These are phyloP conservation scores for Malurus alboscapulatus DNA, from an alignment of 2,113 vertebrate genomes.

Conservation along the genomic window DNA sequence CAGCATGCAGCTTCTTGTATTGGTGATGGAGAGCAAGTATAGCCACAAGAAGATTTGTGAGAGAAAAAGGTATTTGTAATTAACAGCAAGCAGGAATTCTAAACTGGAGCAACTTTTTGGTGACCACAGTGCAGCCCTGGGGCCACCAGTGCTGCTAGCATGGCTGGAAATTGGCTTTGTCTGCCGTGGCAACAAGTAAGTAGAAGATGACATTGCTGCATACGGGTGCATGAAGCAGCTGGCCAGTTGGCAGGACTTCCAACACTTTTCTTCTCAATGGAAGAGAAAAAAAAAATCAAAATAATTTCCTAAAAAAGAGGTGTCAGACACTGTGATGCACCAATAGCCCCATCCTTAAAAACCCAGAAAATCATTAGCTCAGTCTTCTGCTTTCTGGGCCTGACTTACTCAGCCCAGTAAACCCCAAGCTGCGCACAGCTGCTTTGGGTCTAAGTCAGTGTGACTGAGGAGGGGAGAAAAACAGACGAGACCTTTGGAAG, in stretches of 20 bases:
- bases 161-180: rapidly evolving
- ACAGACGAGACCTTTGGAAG: slow-evolving; percentile 29
- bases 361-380: neutral
- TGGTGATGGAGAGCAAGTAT: neutral
- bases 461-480: neutral
- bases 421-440: neutral
- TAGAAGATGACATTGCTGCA: neutral
- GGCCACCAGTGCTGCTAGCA: rapidly evolving
- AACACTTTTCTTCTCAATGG: neutral
- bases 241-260: neutral
- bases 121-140: neutral
- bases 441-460: neutral
- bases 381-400: neutral
- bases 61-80: slow-evolving; percentile 6
- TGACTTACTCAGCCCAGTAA: neutral
- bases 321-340: rapidly evolving
- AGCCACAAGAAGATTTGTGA: slow-evolving; percentile 37
- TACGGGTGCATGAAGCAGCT: neutral
- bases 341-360: neutral
- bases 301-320: neutral
- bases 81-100: slow-evolving; percentile 2
- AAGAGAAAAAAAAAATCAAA: neutral
- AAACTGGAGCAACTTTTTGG: neutral
- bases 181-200: neutral
- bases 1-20: neutral